Conservation (phyloP, 2,797 vertebrate species). For the Denticeps clupeoides region DNA sequence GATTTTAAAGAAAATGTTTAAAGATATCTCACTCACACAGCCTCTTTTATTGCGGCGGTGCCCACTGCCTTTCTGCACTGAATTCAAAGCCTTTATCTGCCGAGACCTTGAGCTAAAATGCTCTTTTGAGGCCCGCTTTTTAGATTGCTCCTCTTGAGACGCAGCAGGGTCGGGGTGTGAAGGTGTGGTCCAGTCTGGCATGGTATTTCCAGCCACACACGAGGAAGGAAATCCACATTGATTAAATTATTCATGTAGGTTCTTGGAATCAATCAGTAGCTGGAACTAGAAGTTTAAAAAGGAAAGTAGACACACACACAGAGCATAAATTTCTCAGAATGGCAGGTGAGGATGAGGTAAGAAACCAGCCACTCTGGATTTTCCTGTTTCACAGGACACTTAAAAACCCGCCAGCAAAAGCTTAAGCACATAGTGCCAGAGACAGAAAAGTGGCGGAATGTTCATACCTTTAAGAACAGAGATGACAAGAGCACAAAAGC, state of each 20-base stretch:
- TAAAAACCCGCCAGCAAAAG: too few species aligned
- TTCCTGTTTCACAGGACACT: too few species aligned
- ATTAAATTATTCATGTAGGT: constrained; percentile 52
- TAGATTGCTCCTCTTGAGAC: constrained; percentile 29
- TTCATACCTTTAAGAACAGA: too few species aligned
- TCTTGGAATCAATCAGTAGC: constrained; percentile 22
- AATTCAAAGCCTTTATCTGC: constrained; percentile 12
- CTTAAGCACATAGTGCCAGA: too few species aligned
- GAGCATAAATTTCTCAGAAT: not conserved
- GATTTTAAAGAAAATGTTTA: constrained; percentile 15
- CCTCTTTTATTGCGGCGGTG: constrained; percentile 28
- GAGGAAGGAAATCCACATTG: constrained; percentile 45
- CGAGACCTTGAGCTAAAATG: constrained; percentile 27
- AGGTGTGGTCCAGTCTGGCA: constrained; percentile 46
- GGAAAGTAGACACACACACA: not conserved
- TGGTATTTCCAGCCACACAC: constrained; percentile 40
- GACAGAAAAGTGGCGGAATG: too few species aligned
- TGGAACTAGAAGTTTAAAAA: constrained; percentile 7
- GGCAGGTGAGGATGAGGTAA: too few species aligned
- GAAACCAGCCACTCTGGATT: too few species aligned
- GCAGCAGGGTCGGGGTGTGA: constrained; percentile 28
- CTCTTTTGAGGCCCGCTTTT: not conserved
- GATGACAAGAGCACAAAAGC: too few species aligned
- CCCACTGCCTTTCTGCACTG: constrained; percentile 8
- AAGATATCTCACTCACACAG: constrained; percentile 14